Evolutionary conservation across 92 coral and sea anemone genomes (phyloP).

Genomic region (Parazoanthus swiftii): DNA sequence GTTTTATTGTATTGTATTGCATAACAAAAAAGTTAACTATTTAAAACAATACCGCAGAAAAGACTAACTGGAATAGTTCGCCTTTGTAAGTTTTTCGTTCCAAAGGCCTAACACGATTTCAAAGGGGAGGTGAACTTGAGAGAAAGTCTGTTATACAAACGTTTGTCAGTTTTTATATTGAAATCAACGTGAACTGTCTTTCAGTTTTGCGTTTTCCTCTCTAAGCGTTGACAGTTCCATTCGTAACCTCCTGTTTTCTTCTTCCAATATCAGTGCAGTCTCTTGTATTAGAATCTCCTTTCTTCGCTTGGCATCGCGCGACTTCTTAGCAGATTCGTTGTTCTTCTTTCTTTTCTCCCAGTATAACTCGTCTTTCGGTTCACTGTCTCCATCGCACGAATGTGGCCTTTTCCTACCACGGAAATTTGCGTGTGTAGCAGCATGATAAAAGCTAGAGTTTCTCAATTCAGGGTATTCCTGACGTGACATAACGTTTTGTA

Average conservation of each 20-base stretch:
- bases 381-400: conserved; percentile 24
- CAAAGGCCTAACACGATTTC: not conserved
- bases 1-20: no score
- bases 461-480: conserved; percentile 19
- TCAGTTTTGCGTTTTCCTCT: conserved; percentile 31
- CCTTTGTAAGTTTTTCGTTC: not conserved
- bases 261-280: conserved; percentile 25
- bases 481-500: conserved; percentile 4
- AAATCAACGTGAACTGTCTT: conserved; percentile 14
- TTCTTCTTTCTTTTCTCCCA: conserved; percentile 42
- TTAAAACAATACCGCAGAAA: not conserved
- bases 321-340: conserved; percentile 37
- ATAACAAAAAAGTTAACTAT: no score
- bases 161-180: not conserved
- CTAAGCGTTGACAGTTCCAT: conserved; percentile 28
- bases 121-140: not conserved
- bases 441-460: not conserved
- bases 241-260: conserved; percentile 34
- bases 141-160: not conserved
- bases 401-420: conserved; percentile 21
- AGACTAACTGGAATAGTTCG: conserved; percentile 3
- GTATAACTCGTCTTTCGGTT: conserved; percentile 15
- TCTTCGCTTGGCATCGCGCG: conserved; percentile 41
- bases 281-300: conserved; percentile 28
- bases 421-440: conserved; percentile 4